Base-by-base conservation (phyloP, 2,113 vertebrate species). In the Albula goreensis region DNA sequence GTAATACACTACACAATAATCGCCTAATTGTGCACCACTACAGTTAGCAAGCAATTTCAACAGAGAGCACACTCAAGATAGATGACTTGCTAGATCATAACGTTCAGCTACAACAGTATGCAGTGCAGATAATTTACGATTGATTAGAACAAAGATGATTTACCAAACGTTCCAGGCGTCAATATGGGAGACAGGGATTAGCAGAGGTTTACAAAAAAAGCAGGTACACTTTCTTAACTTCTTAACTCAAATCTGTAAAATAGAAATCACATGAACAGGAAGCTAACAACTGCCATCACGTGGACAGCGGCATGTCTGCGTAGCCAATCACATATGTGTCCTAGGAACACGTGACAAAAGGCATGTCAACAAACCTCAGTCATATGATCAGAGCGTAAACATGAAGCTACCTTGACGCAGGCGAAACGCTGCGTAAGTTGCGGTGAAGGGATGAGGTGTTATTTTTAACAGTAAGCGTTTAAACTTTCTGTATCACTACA, bases 381-480 rank as follows among this genome's bases (percentile, higher is more conserved):
- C 87, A 88, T 80, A 78, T 88, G 87, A 86, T 77, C 50, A 50
- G 79, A 31, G 52, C 85, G 85, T 86, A 85, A 88, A 88, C 85
- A 88, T 57, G 87, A 86, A 80, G 78, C 87, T 80, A 83, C 77
- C 86, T 74, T 83, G 85, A 86, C 85, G 85, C 81, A 80, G 84
- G 70, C 83, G 80, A 85, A 85, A 74, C 50, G 70, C 84, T 85
- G 87, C 87, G 78, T 86, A 80, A 88, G 77, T 50, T 83, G 81
- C 51, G 79, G 85, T 77, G 82, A 86, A 83, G 60, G 79, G 78
- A 85, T 80, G 82, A 83, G 52, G 83, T 86, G 53, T n/a, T 79
- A 81, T 82, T 81, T 84, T 70, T 89, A 82, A 89, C 84, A 86
- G 86, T 89, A 89, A 87, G 86, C 84, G 77, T 77, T 81, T 77